A percentile compares a stretch with the other conserved stretches of the same genome.
Conservation (phyloP, 2,797 vertebrate genomes). For the Clarias platycephalus region DNA sequence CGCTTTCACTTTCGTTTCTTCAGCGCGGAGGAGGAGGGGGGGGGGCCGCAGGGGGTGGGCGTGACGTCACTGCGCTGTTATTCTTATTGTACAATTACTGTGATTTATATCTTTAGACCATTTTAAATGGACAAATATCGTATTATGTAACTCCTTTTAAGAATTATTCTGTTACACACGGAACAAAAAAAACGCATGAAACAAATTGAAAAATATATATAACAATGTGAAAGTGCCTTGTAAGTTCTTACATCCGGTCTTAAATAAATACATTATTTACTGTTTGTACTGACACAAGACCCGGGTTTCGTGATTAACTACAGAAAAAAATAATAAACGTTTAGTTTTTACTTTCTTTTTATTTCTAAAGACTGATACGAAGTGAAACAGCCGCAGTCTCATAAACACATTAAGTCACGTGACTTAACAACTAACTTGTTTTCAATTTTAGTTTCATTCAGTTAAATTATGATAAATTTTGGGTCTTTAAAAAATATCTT, state of each 20-base stretch:
- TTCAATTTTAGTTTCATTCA: background rate
- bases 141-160: too few species aligned
- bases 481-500: background rate
- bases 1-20: slow-evolving; percentile 16
- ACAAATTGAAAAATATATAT: too few species aligned
- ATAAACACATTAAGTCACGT: background rate
- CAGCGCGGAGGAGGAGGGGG: background rate
- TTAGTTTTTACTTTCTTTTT: background rate
- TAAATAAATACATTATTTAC: background rate
- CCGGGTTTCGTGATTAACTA: background rate
- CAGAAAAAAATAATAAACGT: background rate
- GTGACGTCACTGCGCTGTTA: background rate
- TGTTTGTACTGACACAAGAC: background rate
- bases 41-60: background rate
- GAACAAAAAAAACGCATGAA: background rate
- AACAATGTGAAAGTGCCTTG: background rate
- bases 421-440: background rate
- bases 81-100: background rate
- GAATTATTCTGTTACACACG: too few species aligned
- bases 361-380: background rate
- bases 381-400: background rate
- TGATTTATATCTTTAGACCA: background rate
- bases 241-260: background rate
- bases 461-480: background rate
- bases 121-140: too few species aligned